Base-by-base conservation (phyloP, 2,888 invertebrate species). In the Notocelia uddmanniana region DNA sequence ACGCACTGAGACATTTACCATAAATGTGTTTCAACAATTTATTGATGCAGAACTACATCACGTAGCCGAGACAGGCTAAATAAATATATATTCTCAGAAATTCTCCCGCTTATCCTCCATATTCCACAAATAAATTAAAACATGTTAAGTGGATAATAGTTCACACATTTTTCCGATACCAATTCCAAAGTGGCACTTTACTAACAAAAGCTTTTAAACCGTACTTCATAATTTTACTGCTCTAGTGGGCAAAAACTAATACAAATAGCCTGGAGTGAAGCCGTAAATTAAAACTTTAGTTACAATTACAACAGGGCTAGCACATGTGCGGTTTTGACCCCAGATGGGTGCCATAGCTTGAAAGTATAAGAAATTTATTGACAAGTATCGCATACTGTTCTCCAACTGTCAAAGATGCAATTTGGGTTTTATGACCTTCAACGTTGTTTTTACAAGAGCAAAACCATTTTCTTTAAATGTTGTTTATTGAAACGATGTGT, bases 251-350 rank as follows among this genome's bases (percentile, higher is more conserved):
- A 48, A 63, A 60, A 69, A 50, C 26, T 41, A 37, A 37, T 55
- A 52, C 19, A 52, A 58, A 52, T 19, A 50, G 18, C 37, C 8
- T 41, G 31, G 58, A 23, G 19, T 15, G 26, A 54, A 31, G 54
- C 18, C 54, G 45, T 64, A 70, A 70, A 64, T 52, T 41, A 59
- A 26, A 64, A 11, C 15, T 52, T 15, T n/a, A 9, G 59, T 3
- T 26, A 41, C 50, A 37, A 57, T 52, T 26, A 41, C 50, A 37
- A 57, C 41, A 70, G 64, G 58, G 58, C 52, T 52, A 26, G 41
- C 70, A 64, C 64, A 70, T 70, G 69, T 64, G 31, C 19, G 21
- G 11, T 64, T 50, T 34, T 37, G 54, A 54, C 52, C 64, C 64
- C 52, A 37, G 64, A 37, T 37, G 50, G 8, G 50, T 13, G 19